A percentile compares a stretch with the other conserved stretches of the same genome.
Conservation (phyloP, 2,888 invertebrate genomes). For the Sarcophaga variegata region DNA sequence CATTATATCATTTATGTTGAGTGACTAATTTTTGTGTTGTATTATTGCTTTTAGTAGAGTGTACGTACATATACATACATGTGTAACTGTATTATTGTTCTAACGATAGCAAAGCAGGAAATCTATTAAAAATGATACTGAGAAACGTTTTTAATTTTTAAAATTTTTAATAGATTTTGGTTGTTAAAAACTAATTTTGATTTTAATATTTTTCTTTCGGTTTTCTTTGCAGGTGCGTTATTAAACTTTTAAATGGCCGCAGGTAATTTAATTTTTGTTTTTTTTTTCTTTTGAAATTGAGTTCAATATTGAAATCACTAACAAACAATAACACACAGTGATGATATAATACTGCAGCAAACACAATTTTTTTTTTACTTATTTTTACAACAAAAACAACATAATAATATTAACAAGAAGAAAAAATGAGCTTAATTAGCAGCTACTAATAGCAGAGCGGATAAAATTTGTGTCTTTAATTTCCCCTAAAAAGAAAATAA, state of each 20-base stretch:
- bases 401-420: slow-evolving; percentile 7
- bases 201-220: not conserved
- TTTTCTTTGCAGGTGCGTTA: slow-evolving; percentile 38
- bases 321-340: slow-evolving; percentile 17
- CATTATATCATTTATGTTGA: slow-evolving; percentile 54
- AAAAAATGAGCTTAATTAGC: slow-evolving; percentile 58
- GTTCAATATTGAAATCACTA: not conserved
- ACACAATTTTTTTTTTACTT: slow-evolving; percentile 59
- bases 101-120: no score
- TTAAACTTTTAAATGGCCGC: slow-evolving; percentile 3
- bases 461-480: not conserved
- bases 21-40: slow-evolving; percentile 14
- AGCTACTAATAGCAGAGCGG: slow-evolving; percentile 21
- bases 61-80: not conserved
- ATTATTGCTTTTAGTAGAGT: not conserved
- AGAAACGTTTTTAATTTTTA: not conserved
- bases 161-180: not conserved
- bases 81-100: not conserved
- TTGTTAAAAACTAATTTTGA: not conserved
- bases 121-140: no score
- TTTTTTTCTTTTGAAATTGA: not conserved
- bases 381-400: slow-evolving; percentile 25
- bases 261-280: not conserved
- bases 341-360: slow-evolving; percentile 62
- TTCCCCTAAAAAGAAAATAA: not conserved